Evolutionary conservation across 2,888 invertebrate genomes (phyloP).

Genomic region (Cenopis cana): DNA sequence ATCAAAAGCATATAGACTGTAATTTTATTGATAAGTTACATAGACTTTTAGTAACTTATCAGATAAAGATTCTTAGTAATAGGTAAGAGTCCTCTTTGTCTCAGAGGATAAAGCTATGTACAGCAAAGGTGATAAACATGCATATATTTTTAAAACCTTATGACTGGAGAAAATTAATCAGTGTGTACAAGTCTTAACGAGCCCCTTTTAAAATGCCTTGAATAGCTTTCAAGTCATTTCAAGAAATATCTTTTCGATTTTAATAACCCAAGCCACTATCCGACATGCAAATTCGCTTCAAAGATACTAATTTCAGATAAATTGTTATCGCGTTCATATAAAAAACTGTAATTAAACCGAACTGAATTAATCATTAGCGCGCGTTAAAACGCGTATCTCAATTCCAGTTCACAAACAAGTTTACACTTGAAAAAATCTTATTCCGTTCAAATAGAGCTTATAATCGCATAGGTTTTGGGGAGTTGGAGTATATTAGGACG

Average conservation of each 20-base stretch:
- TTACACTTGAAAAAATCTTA: neutral
- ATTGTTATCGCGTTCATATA: constrained; percentile 41
- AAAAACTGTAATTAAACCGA: constrained; percentile 42
- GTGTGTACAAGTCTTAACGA: neutral
- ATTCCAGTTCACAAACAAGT: neutral
- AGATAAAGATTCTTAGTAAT: too few relatives aligned
- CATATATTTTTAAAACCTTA: too few relatives aligned
- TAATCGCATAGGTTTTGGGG: neutral
- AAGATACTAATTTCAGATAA: constrained; percentile 44
- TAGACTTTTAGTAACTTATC: too few relatives aligned
- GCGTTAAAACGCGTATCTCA: constrained; percentile 14
- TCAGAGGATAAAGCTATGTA: too few relatives aligned
- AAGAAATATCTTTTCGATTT: constrained; percentile 31
- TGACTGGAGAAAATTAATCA: neutral
- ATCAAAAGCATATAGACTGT: neutral
- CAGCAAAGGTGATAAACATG: too few relatives aligned
- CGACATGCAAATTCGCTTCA: constrained; percentile 39
- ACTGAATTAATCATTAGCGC: constrained; percentile 32
- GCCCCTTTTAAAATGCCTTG: neutral
- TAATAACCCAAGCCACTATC: constrained; percentile 28
- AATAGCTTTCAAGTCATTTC: constrained; percentile 17
- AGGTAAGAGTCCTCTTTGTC: too few relatives aligned
- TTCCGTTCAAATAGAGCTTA: constrained; percentile 11
- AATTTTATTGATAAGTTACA: neutral
- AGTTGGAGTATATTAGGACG: neutral